Evolutionary conservation across 2,113 vertebrate genomes (phyloP), one percentile per base, ranked within the genome.

Genomic region (Oncorhynchus nerka): DNA sequence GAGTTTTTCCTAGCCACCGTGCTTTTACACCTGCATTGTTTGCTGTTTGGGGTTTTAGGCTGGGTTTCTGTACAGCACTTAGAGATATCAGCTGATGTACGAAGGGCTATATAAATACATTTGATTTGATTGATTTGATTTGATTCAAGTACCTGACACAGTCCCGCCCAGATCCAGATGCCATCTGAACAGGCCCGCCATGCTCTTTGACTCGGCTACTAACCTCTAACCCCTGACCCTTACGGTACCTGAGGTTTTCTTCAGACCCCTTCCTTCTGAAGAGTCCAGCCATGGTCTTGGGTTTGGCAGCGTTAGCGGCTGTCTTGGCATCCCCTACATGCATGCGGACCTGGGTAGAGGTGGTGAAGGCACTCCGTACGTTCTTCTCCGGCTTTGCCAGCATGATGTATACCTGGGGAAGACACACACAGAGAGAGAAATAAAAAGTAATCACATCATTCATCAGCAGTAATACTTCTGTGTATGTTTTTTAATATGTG

Each of bases 331-430:
- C 96, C 0, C 97, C 96, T 0, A 99, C 98, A 0, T 99, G 98
- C 98, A 99, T 99, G 80, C 98, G 95, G 71, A 99, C 98, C 71
- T 98, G 97, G 0, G 97, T 99, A 0, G 98, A 99, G 0, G 98
- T 99, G 79, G 98, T 99, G 88, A 99, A 99, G 0, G 98, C 97
- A 1, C 98, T 99, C 75, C 98, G 96, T 57, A 99, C 98, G 0
- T 99, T 99, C 45, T 97, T 94, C 88, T 99, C 98, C 0, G 98
- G 98, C 80, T 99, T 99, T 75, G 96, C 97, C 0, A 99, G 94
- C 92, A 99, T 99, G 89, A 99, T 99, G 90, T 99, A 99, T 7
- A 99, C 97, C 91, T 92, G 78, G 11, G 15, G 6, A 9, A 28
- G 39, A 2, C 39, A 39, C 8, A 39, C 8, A 39, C 8, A 39